phyloP scores from a whole-genome alignment of 37 sponge, comb jelly and placozoan genomes.

The Cliona cf. orientalis region DNA sequence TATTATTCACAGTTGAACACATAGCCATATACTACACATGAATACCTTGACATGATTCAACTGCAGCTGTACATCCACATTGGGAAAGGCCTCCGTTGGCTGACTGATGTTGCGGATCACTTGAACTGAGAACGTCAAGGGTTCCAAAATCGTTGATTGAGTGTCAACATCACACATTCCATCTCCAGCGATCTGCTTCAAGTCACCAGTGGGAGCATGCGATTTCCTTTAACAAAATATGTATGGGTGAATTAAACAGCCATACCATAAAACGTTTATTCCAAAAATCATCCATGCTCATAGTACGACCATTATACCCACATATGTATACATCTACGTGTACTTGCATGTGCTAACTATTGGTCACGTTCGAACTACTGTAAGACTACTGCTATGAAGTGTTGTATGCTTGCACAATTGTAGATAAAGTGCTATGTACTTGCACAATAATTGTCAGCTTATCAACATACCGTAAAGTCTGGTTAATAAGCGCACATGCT shows the following conservation, averaged over 20 bases:
- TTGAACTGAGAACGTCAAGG: slow-evolving; percentile 26
- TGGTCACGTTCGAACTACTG: no score
- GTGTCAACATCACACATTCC: no score
- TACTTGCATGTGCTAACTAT: neutral
- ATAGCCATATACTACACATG: neutral
- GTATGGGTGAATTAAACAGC: neutral
- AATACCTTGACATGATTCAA: slow-evolving; percentile 40
- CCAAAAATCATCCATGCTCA: neutral
- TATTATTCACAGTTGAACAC: no score
- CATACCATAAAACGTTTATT: neutral
- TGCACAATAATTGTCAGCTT: no score
- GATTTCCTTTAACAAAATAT: neutral
- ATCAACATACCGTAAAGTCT: no score
- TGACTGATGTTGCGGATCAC: slow-evolving; percentile 52
- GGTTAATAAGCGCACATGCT: no score
- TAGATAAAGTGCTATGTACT: neutral
- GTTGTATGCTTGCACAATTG: no score
- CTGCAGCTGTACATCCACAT: slow-evolving; percentile 24
- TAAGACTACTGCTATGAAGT: no score
- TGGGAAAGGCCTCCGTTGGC: slow-evolving; percentile 32
- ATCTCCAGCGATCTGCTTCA: no score
- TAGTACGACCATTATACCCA: neutral
- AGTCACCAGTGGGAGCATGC: neutral
- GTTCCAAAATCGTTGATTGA: slow-evolving; percentile 59
- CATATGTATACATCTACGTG: neutral